phyloP scores from a whole-genome alignment of 2,113 vertebrate species.

The Pseudorhombus dupliciocellatus region DNA sequence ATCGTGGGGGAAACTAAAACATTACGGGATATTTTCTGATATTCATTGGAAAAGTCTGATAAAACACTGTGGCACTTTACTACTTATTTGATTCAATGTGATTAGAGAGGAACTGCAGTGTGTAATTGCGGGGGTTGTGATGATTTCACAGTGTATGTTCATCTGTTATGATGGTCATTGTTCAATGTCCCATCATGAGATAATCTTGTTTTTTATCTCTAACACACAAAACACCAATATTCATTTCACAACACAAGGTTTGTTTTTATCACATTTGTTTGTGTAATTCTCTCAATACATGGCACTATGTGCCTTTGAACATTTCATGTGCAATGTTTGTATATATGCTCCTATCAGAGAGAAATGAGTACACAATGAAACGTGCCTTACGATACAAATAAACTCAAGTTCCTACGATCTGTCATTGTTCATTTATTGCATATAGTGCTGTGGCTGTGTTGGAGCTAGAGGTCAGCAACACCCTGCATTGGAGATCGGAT shows the following conservation, averaged over 20 bases:
- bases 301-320: constrained; percentile 37
- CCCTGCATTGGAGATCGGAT: not conserved
- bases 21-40: not conserved
- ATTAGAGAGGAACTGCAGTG: not conserved
- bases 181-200: constrained; percentile 10
- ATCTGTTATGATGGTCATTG: constrained; percentile 11
- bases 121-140: not conserved
- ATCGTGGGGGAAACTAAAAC: constrained; percentile 17
- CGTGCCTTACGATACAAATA: constrained; percentile 69
- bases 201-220: not conserved
- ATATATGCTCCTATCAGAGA: not conserved
- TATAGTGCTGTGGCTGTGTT: not conserved
- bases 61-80: constrained; percentile 20
- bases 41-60: not conserved
- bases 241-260: not conserved
- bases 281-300: not conserved
- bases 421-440: not conserved
- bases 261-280: not conserved
- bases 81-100: constrained; percentile 4
- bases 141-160: not conserved
- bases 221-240: not conserved
- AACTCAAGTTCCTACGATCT: constrained; percentile 21
- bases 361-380: constrained; percentile 6
- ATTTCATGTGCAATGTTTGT: not conserved
- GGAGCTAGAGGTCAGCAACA: constrained; percentile 47